phyloP scores from a whole-genome alignment of 2,888 invertebrate species.

The Steinernema scapterisci region DNA sequence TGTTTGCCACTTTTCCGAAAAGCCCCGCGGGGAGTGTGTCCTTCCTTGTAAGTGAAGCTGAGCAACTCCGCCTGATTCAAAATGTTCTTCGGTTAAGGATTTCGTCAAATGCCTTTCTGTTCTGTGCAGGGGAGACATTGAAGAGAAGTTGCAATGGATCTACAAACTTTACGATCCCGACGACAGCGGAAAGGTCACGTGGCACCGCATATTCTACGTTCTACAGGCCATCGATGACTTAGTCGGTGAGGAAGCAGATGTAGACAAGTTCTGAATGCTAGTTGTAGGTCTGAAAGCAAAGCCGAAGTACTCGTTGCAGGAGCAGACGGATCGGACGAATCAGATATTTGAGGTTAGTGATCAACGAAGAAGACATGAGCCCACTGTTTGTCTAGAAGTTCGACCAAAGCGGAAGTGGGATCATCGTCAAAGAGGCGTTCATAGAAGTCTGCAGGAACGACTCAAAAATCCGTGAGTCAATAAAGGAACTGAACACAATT shows the following conservation, averaged over 20 bases:
- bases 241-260: constrained; percentile 46
- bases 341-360: constrained; percentile 50
- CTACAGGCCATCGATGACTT: constrained; percentile 63
- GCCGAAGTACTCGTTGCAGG: constrained; percentile 50
- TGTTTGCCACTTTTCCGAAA: constrained; percentile 62
- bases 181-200: constrained; percentile 55
- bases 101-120: constrained; percentile 60
- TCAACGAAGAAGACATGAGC: too few relatives aligned
- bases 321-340: constrained; percentile 48
- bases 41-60: constrained; percentile 50
- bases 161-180: constrained; percentile 63
- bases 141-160: constrained; percentile 62
- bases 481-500: constrained; percentile 54
- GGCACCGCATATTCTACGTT: constrained; percentile 59
- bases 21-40: constrained; percentile 62
- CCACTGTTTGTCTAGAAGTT: constrained; percentile 54
- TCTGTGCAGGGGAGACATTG: constrained; percentile 57
- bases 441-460: constrained; percentile 57
- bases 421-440: constrained; percentile 58
- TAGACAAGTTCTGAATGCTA: not conserved
- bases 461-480: constrained; percentile 52
- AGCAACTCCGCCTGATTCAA: not conserved
- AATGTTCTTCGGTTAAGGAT: constrained; percentile 45
- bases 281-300: constrained; percentile 49
- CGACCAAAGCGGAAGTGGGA: constrained; percentile 51